These are phyloP conservation scores for Nematolebias whitei DNA, from an alignment of 2,113 vertebrate species.

Conservation along the genomic window DNA sequence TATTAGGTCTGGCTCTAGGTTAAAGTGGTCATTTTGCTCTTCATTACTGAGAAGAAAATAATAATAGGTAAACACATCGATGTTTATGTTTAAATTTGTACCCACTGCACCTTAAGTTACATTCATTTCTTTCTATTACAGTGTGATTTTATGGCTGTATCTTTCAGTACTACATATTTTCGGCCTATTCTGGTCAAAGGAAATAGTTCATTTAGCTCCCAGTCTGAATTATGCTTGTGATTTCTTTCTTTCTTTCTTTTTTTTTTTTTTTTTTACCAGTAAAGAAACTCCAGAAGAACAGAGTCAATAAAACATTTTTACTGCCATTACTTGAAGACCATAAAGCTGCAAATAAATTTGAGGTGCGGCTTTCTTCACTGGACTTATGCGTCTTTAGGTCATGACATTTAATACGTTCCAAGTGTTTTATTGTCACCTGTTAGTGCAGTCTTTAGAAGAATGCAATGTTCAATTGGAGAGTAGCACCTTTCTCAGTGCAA, in stretches of 20 bases:
- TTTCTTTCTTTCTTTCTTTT: conserved; percentile 4
- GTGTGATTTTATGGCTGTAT: conserved; percentile 7
- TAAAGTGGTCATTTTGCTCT: conserved; percentile 9
- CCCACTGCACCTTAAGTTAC: conserved; percentile 17
- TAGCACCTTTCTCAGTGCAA: too few relatives aligned
- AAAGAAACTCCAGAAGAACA: conserved; percentile 6
- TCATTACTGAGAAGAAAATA: background rate
- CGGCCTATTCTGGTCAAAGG: conserved; percentile 14
- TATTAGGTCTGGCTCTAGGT: background rate
- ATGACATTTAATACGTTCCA: too few relatives aligned
- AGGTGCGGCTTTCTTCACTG: too few relatives aligned
- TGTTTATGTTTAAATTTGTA: conserved; percentile 25
- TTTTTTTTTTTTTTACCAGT: conserved; percentile 2
- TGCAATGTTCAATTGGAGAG: too few relatives aligned
- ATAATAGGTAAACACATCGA: conserved; percentile 6
- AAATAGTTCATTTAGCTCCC: conserved; percentile 44
- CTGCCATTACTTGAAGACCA: conserved; percentile 23
- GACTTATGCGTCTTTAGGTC: too few relatives aligned
- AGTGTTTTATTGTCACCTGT: too few relatives aligned
- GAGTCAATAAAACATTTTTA: conserved; percentile 52
- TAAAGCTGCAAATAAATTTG: too few relatives aligned
- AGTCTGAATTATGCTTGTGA: conserved; percentile 37
- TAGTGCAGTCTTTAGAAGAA: too few relatives aligned
- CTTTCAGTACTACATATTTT: background rate
- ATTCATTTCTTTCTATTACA: conserved; percentile 21